These are phyloP conservation scores for Mesembrinibis cayennensis DNA, from an alignment of 2,113 vertebrate genomes.

Conservation along the genomic window DNA sequence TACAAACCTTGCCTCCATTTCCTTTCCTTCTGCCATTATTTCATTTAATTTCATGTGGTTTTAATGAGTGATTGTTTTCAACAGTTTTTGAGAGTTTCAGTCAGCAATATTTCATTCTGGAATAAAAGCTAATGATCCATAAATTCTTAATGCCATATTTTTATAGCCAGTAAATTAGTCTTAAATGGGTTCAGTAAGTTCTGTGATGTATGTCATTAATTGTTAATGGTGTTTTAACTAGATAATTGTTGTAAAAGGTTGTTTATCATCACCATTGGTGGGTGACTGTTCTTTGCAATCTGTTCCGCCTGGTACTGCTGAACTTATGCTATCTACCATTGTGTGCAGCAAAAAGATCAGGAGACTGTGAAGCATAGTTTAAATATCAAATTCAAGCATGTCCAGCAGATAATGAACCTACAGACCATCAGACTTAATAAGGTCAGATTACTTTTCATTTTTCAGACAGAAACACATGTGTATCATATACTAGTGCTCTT, in stretches of 20 bases:
- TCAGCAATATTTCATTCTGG: slow-evolving; percentile 77
- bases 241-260: slow-evolving; percentile 76
- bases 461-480: slow-evolving; percentile 11
- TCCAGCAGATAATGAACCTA: slow-evolving; percentile 4
- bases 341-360: slow-evolving; percentile 19
- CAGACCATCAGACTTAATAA: slow-evolving; percentile 4
- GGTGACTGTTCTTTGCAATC: slow-evolving; percentile 61
- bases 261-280: slow-evolving; percentile 70
- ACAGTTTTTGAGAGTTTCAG: slow-evolving; percentile 65
- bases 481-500: neutral
- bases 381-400: slow-evolving; percentile 2
- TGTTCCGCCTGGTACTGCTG: slow-evolving; percentile 16
- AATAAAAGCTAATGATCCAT: slow-evolving; percentile 82
- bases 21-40: slow-evolving; percentile 31
- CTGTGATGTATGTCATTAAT: slow-evolving; percentile 80
- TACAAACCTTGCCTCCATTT: slow-evolving; percentile 23
- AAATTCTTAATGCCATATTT: slow-evolving; percentile 85
- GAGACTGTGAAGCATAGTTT: slow-evolving; percentile 1
- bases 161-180: slow-evolving; percentile 84
- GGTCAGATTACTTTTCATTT: slow-evolving; percentile 26
- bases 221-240: slow-evolving; percentile 81
- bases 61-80: slow-evolving; percentile 71
- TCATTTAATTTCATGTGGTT: slow-evolving; percentile 62
- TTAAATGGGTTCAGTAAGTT: slow-evolving; percentile 83
- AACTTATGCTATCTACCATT: slow-evolving; percentile 28